A percentile compares a stretch with the other conserved stretches of the same genome.
Evolutionary conservation across 2,113 vertebrate species (phyloP).

Genomic region (Myrmecobius fasciatus): DNA sequence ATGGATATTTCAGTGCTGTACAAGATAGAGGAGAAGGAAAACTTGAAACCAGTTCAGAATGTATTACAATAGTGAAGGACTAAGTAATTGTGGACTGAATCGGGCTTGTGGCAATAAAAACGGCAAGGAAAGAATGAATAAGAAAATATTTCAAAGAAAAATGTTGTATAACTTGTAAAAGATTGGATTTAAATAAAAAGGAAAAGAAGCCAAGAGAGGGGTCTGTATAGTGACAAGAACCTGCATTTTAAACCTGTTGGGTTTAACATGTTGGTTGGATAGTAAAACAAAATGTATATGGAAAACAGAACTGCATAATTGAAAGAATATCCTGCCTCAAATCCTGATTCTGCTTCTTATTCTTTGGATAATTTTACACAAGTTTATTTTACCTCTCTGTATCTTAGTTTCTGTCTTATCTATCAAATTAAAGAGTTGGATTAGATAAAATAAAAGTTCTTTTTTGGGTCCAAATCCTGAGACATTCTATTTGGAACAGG

Average conservation of each 20-base stretch:
- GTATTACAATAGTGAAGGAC: not conserved
- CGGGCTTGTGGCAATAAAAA: not conserved
- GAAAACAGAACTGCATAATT: not conserved
- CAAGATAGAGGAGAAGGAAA: not conserved
- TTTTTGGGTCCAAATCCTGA: not conserved
- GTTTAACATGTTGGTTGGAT: not conserved
- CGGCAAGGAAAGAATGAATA: not conserved
- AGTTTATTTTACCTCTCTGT: not conserved
- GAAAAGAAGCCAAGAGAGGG: not conserved
- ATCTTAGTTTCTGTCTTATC: not conserved
- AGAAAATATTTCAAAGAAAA: constrained; percentile 8
- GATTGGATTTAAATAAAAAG: not conserved
- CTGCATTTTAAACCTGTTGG: not conserved
- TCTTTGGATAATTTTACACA: not conserved
- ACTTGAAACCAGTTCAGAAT: not conserved
- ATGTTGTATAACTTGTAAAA: constrained; percentile 10
- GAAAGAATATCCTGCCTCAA: not conserved
- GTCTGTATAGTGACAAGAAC: not conserved
- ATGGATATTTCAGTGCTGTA: not conserved
- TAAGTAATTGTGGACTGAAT: not conserved
- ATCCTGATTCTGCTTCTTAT: not conserved
- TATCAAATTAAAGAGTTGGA: not conserved
- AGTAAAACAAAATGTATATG: not conserved
- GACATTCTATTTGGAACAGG: not conserved
- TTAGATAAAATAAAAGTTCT: not conserved